Base-by-base conservation (phyloP, 1,140 invertebrate species). In the Caenorhabditis brenneri region DNA sequence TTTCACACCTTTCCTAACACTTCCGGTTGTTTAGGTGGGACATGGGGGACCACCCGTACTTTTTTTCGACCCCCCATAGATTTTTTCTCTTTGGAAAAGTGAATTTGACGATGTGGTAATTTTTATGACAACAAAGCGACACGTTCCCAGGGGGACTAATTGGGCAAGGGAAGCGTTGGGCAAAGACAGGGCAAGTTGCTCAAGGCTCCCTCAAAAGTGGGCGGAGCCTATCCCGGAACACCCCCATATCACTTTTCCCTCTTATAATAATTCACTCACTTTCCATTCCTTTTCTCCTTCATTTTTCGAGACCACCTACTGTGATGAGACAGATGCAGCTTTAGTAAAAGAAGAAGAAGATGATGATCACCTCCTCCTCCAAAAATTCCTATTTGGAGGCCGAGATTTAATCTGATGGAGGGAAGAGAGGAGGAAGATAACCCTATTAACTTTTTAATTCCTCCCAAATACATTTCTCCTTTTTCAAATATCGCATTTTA, bases 281-380 rank as follows among this genome's bases (percentile, higher is more conserved):
- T n/a, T n/a, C 10, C 15, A 51, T 51, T 51, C 49, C 6, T 19
- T 6, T 16, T 55, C 9, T 74, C 29, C 24, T 74, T 74, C 65
- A 31, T 36, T 74, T 74, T 74, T 29, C 42, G 19, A 39, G 65
- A 31, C 65, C 65, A 74, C 65, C 65, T 6, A 74, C 65, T 74
- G 65, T 74, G 65, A 39, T 42, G 12, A 15, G 33, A 1, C 58
- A 55, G 53, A 55, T 55, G 53, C 24, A 27, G 24, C 19, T 19
- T 27, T 27, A n/a, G n/a, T 5, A 55, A 27, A 10, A 55, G 19
- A n/a, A 42, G 39, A 42, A 12, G 12, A 12, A 42, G 39, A 29
- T 27, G 53, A 58, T 58, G 53, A 27, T 27, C 53, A 27, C 12
- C 27, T 12, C 12, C 39, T 42, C 12, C 39, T 3, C 27, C 22